These are phyloP conservation scores for Caenorhabditis afra DNA, from an alignment of 2,888 invertebrate species.

Conservation along the genomic window DNA sequence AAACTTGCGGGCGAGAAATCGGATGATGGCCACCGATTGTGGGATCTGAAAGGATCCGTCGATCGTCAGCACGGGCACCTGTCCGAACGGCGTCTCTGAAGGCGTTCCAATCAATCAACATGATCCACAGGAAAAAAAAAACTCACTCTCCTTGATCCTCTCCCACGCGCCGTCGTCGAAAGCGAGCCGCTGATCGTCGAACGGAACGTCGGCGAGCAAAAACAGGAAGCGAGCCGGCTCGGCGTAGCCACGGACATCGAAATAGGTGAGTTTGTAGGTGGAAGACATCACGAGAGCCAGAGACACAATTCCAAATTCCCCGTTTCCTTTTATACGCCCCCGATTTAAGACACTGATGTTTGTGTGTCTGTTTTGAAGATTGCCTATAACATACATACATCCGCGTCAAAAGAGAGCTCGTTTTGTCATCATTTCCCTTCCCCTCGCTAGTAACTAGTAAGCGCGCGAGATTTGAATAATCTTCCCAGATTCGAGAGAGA, in stretches of 20 bases:
- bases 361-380: too few species aligned
- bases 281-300: neutral
- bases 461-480: too few species aligned
- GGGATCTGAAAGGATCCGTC: slow-evolving; percentile 58
- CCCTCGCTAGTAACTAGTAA: too few species aligned
- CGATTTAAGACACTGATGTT: neutral
- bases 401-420: too few species aligned
- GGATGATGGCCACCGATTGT: slow-evolving; percentile 50
- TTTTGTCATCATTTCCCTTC: too few species aligned
- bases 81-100: slow-evolving; percentile 40
- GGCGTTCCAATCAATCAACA: slow-evolving; percentile 6
- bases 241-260: slow-evolving; percentile 41
- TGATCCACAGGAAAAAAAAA: neutral
- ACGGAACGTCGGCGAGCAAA: slow-evolving; percentile 1
- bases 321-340: too few species aligned
- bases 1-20: slow-evolving; percentile 16
- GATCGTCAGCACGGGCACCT: slow-evolving; percentile 52
- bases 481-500: too few species aligned
- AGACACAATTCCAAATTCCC: too few species aligned
- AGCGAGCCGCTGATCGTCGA: slow-evolving; percentile 21
- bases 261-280: slow-evolving; percentile 47
- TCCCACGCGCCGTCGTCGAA: slow-evolving; percentile 5
- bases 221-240: slow-evolving; percentile 36
- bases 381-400: too few species aligned
- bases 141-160: slow-evolving; percentile 31